Base-by-base conservation (phyloP, 1,140 invertebrate genomes). In the Harpegnathos saltator region DNA sequence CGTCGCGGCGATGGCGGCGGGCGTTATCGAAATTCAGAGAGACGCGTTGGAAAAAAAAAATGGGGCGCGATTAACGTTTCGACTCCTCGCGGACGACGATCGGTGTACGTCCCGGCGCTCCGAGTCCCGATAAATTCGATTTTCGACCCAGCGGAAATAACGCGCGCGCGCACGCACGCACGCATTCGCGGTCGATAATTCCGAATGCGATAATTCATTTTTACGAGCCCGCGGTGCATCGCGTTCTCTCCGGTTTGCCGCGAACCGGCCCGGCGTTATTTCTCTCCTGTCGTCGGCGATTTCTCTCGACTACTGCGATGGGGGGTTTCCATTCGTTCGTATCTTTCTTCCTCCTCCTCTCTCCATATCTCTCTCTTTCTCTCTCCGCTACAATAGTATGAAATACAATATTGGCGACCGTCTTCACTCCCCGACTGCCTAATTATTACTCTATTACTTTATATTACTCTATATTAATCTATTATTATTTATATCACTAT, bases 201-300 rank as follows among this genome's bases (percentile, higher is more conserved):
- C 52, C 75, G 75, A 69, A 71, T 80, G 59, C 33, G 66, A 80
- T 80, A 80, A 80, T 80, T 80, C 75, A 80, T 80, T 80, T 80
- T 80, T 80, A 80, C 75, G 75, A 56, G 65, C 54, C 24, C 52
- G 63, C 29, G 63, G 29, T 33, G 63, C 75, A 19, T 26, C 74
- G 62, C 63, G 50, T 24, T 62, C n/a, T n/a, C 50, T 19, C 74
- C 24, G 61, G 44, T 9, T 33, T 17, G 26, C 48, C 11, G 38
- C 62, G 29, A 54, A 38, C 62, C 74, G 22, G 63, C 19, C n/a
- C 75, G 75, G 22, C 48, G 14, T 71, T 80, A 58, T 58, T 71
- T n/a, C 75, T 69, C 65, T n/a, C 38, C 38, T 44, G 38, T 59
- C 22, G 52, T 50, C 33, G 52, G 33, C 65, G 54, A 80, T 80